Base-by-base conservation (phyloP, 2,888 invertebrate species). In the Campoletis raptor region DNA sequence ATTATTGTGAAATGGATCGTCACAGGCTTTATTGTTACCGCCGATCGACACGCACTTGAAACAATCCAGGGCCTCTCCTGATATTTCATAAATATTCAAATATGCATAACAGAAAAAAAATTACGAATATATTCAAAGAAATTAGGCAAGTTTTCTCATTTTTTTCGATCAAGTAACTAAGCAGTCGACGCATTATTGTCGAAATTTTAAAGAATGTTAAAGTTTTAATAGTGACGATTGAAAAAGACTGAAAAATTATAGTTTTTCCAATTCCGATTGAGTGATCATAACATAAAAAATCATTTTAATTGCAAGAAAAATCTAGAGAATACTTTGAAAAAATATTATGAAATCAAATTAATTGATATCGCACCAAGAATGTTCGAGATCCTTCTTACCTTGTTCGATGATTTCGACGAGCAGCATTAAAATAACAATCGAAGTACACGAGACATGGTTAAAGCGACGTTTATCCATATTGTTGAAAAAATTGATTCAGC, bases 11-110 rank as follows among this genome's bases (percentile, higher is more conserved):
- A 98, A 98, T 0, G 99, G 98, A 94, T 99, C 99, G 94, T 99
- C 99, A 94, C 99, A 99, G 0, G 97, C 96, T 79, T 96, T 96
- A 94, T 98, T 98, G 91, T 96, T 96, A 37, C 98, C 97, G 93
- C 98, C 98, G 95, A 98, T 96, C 0, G 99, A 99, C 72, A 98
- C 97, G 94, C 99, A 99, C 94, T 99, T 99, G 96, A 99, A 99
- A 94, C 99, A 99, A 95, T 99, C 99, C 93, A 99, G 98, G 79
- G 96, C 95, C 88, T 94, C 94, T 24, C 95, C 96, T 96, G 92
- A 21, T 61, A 72, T n/a, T 57, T 67, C 7, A 54, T n/a, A 57
- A 69, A 54, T 42, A 42, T 21, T 37, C 12, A 30, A 30, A 52
- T 40, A 36, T 66, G 64, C 12, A 36, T 2, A 37, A 36, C 24